phyloP scores from a whole-genome alignment of 2,797 vertebrate species.

The Micrastur ruficollis region DNA sequence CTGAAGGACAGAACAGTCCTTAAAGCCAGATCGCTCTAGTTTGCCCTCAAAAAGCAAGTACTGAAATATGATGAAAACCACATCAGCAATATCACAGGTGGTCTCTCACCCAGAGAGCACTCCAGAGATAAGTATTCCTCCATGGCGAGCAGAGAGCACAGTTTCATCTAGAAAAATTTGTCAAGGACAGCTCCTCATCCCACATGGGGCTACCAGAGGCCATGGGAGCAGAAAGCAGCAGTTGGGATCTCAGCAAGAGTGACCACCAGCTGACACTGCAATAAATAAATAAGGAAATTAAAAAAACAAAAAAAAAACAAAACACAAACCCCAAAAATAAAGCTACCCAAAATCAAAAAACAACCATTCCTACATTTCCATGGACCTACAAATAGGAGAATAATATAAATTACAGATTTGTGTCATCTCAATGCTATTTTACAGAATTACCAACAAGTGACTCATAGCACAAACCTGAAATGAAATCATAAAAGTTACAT shows the following conservation, averaged over 20 bases:
- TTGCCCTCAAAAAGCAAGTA: background rate
- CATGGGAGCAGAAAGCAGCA: background rate
- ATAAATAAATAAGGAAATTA: background rate
- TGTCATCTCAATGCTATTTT: background rate
- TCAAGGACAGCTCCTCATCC: background rate
- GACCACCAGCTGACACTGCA: background rate
- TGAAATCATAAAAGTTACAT: background rate
- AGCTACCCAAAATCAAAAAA: background rate
- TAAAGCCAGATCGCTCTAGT: background rate
- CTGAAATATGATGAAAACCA: background rate
- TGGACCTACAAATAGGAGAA: background rate
- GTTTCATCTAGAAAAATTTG: background rate
- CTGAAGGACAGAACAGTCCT: background rate
- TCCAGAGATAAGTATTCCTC: background rate
- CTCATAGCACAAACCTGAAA: background rate
- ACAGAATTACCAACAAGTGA: background rate
- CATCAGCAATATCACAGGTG: background rate
- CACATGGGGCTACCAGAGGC: background rate
- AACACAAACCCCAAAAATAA: background rate
- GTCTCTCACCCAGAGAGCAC: background rate
- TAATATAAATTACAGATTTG: background rate
- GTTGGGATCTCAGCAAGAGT: background rate
- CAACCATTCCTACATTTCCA: background rate
- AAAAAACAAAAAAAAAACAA: background rate
- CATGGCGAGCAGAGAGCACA: background rate